These are phyloP conservation scores for Merluccius polli DNA, from an alignment of 2,797 vertebrate species.

Conservation along the genomic window DNA sequence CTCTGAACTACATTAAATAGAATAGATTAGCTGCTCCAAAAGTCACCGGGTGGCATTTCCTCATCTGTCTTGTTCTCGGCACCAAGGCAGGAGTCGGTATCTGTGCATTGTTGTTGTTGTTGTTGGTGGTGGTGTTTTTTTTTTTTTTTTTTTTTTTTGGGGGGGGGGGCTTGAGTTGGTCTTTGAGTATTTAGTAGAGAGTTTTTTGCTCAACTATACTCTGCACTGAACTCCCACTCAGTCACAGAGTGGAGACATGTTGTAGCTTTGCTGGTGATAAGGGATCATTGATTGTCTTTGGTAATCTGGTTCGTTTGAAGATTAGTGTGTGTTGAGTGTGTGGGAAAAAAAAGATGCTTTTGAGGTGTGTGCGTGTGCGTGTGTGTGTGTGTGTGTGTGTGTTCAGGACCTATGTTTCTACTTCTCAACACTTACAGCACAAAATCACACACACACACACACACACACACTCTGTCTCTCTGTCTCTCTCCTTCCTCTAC, in stretches of 20 bases:
- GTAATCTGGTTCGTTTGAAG: conserved; percentile 39
- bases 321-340: conserved; percentile 13
- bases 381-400: conserved; percentile 5
- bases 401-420: neutral
- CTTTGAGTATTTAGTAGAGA: conserved; percentile 24
- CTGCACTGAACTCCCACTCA: conserved; percentile 39
- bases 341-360: neutral
- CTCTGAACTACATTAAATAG: conserved; percentile 68
- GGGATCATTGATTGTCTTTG: conserved; percentile 47
- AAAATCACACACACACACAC: neutral
- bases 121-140: conserved; percentile 43
- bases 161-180: no score
- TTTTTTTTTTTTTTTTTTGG: conserved; percentile 23
- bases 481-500: neutral
- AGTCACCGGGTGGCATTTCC: conserved; percentile 70
- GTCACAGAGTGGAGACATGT: conserved; percentile 14
- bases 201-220: conserved; percentile 13
- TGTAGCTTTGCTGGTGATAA: conserved; percentile 39
- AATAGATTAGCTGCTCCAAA: conserved; percentile 67
- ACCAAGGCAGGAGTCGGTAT: conserved; percentile 47
- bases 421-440: neutral
- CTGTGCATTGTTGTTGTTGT: conserved; percentile 37
- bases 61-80: conserved; percentile 43
- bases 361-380: conserved; percentile 11
- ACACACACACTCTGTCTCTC: neutral